Evolutionary conservation across 2,888 invertebrate genomes (phyloP).

Genomic region (Xanthostigma xanthostigma): DNA sequence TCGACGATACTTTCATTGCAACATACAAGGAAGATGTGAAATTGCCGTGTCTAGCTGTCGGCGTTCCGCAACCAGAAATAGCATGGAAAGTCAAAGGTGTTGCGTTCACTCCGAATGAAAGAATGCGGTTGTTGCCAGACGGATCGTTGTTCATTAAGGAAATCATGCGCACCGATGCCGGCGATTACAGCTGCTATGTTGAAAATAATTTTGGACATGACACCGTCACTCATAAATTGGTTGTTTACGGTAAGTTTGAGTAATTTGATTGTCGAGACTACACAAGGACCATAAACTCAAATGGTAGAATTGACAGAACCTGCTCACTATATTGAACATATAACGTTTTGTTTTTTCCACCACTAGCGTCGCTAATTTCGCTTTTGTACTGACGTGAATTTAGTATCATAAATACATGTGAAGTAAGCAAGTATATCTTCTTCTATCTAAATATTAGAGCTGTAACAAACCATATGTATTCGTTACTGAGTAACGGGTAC

Average conservation of each 20-base stretch:
- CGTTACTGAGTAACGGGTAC: no score
- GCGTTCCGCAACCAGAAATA: conserved; percentile 78
- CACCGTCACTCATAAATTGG: conserved; percentile 76
- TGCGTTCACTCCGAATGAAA: conserved; percentile 63
- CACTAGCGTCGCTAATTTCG: no score
- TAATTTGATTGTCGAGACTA: not conserved
- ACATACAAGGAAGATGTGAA: conserved; percentile 86
- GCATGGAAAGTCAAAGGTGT: conserved; percentile 79
- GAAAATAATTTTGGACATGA: conserved; percentile 88
- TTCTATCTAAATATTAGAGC: no score
- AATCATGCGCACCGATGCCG: conserved; percentile 78
- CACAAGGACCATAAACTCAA: no score
- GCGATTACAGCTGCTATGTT: conserved; percentile 86
- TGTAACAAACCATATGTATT: no score
- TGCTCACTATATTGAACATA: no score
- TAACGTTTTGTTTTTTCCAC: no score
- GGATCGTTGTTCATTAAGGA: conserved; percentile 84
- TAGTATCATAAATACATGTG: no score
- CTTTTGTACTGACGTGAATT: no score
- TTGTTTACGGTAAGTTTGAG: conserved; percentile 53
- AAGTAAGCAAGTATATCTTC: no score
- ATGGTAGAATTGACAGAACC: no score
- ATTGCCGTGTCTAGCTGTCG: conserved; percentile 82
- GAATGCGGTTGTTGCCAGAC: conserved; percentile 72
- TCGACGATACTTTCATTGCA: conserved; percentile 84